A percentile compares a stretch with the other conserved stretches of the same genome.
These are phyloP conservation scores for Papilio polytes DNA, from an alignment of 1,140 invertebrate genomes.

Conservation along the genomic window DNA sequence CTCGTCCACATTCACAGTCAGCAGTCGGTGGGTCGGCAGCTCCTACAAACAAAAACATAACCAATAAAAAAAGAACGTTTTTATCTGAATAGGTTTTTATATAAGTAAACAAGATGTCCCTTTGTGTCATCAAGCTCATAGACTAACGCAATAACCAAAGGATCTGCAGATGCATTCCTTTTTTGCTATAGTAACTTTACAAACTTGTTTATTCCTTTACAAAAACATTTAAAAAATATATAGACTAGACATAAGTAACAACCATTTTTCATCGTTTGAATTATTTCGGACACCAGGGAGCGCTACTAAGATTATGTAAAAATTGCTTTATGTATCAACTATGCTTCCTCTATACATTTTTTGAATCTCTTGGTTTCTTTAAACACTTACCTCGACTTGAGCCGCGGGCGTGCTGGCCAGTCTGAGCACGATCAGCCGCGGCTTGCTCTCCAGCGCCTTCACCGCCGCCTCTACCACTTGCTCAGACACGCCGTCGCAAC, in stretches of 20 bases:
- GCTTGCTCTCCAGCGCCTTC: constrained; percentile 48
- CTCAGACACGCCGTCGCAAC: constrained; percentile 66
- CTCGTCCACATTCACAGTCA: constrained; percentile 58
- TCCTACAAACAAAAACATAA: constrained; percentile 35
- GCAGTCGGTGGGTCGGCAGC: constrained; percentile 52
- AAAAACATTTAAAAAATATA: no score
- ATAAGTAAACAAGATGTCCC: no score
- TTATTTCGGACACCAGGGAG: no score
- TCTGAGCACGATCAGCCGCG: constrained; percentile 55
- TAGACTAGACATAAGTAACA: neutral
- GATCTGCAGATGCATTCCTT: neutral
- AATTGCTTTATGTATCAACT: no score
- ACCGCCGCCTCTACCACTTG: constrained; percentile 54
- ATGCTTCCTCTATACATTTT: no score
- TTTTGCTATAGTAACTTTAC: neutral
- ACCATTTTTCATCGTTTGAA: neutral
- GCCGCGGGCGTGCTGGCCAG: constrained; percentile 57
- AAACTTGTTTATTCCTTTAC: no score
- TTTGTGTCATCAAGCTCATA: no score
- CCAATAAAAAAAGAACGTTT: no score
- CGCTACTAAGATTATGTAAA: neutral
- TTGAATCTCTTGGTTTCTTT: neutral
- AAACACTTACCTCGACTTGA: neutral
- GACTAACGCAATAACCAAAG: no score
- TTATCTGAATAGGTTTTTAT: no score